These are phyloP conservation scores for Sphecodes monilicornis DNA, from an alignment of 2,888 invertebrate species.

Conservation along the genomic window DNA sequence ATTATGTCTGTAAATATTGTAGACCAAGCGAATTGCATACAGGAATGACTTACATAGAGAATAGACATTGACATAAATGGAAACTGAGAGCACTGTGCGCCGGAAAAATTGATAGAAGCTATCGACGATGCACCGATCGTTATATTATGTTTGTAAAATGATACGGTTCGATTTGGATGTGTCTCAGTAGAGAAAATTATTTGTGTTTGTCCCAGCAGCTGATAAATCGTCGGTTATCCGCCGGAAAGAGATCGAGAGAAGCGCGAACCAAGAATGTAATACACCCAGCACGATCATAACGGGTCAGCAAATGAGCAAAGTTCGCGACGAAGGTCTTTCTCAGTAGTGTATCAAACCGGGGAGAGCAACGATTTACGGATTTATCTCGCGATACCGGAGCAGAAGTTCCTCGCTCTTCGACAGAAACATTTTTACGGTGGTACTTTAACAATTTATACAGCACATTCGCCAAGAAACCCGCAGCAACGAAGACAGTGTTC, in stretches of 20 bases:
- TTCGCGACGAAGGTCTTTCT: conserved; percentile 43
- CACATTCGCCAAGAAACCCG: neutral
- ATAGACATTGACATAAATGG: no score
- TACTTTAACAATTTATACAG: neutral
- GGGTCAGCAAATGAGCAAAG: conserved; percentile 54
- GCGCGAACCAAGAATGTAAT: conserved; percentile 46
- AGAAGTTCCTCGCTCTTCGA: neutral
- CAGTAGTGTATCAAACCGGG: conserved; percentile 26
- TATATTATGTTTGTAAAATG: neutral
- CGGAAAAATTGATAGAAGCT: no score
- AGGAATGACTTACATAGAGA: no score
- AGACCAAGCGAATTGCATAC: no score
- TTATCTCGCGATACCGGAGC: conserved; percentile 13
- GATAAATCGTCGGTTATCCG: conserved; percentile 39
- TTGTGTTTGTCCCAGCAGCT: neutral
- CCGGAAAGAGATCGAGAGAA: conserved; percentile 33
- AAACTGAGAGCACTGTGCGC: no score
- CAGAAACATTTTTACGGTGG: neutral
- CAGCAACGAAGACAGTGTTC: neutral
- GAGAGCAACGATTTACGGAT: conserved; percentile 7
- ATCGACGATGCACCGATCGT: neutral
- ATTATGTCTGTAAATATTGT: no score
- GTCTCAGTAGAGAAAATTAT: neutral
- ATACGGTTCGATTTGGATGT: neutral
- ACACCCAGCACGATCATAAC: conserved; percentile 52